Evolutionary conservation across 2,797 vertebrate species (phyloP).

Genomic region (Melanotaenia maccullochi): DNA sequence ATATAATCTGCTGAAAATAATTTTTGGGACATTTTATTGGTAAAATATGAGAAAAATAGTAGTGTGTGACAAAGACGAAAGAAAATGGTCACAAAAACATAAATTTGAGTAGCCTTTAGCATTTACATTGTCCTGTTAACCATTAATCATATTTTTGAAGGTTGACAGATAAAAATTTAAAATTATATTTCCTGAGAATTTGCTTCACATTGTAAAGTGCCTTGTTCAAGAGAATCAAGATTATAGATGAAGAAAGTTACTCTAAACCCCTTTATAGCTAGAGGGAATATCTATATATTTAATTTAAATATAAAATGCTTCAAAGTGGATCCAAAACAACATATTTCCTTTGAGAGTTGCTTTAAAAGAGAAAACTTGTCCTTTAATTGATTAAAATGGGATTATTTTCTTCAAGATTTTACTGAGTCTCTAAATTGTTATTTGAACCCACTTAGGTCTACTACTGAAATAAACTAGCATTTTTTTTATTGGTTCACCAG

Average conservation of each 20-base stretch:
- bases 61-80: neutral
- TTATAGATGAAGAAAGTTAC: neutral
- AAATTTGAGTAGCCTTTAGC: neutral
- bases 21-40: slow-evolving; percentile 4
- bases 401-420: neutral
- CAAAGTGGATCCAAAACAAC: no score
- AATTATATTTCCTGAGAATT: neutral
- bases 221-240: neutral
- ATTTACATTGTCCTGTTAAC: neutral
- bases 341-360: no score
- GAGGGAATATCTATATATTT: no score
- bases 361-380: no score
- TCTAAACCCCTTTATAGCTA: no score
- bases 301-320: no score
- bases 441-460: neutral
- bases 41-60: slow-evolving; percentile 19
- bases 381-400: neutral
- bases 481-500: slow-evolving; percentile 21
- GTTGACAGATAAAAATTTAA: neutral
- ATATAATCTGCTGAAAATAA: slow-evolving; percentile 30
- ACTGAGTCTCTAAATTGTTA: neutral
- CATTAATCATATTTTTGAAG: neutral
- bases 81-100: neutral
- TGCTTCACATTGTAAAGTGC: neutral
- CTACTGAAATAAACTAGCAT: neutral